Conservation (phyloP, 2,113 vertebrate species). For the Cephalopterus ornatus region DNA sequence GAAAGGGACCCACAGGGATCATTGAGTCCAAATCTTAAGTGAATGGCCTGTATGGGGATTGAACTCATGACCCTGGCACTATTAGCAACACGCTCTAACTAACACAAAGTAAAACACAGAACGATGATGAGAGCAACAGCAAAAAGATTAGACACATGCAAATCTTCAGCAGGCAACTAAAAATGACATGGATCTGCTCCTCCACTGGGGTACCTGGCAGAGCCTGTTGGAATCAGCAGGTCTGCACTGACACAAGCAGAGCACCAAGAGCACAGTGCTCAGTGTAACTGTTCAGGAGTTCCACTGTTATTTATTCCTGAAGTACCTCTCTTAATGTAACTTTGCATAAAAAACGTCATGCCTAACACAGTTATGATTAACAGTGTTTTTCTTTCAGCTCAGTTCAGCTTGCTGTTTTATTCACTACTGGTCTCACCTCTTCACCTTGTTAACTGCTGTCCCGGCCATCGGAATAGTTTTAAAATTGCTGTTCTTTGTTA, state of each 20-base stretch:
- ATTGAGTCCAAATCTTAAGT: fast-evolving
- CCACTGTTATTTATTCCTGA: background rate
- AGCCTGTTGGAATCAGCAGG: background rate
- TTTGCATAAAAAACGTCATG: background rate
- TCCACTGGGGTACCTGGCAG: background rate
- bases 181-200: background rate
- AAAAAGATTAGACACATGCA: background rate
- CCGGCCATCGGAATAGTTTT: background rate
- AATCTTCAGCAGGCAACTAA: background rate
- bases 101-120: background rate
- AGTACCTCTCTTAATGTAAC: background rate
- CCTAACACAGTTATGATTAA: background rate
- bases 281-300: background rate
- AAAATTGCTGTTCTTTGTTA: slow-evolving; percentile 14
- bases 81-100: background rate
- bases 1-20: background rate
- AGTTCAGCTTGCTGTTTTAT: background rate
- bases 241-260: background rate
- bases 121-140: background rate
- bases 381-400: background rate
- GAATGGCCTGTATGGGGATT: fast-evolving
- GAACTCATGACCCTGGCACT: background rate
- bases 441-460: slow-evolving; percentile 26
- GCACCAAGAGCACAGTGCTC: background rate
- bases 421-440: background rate